Evolutionary conservation across 2,888 invertebrate genomes (phyloP), one percentile per base, ranked within the genome.

Genomic region (Drosophila anceps): DNA sequence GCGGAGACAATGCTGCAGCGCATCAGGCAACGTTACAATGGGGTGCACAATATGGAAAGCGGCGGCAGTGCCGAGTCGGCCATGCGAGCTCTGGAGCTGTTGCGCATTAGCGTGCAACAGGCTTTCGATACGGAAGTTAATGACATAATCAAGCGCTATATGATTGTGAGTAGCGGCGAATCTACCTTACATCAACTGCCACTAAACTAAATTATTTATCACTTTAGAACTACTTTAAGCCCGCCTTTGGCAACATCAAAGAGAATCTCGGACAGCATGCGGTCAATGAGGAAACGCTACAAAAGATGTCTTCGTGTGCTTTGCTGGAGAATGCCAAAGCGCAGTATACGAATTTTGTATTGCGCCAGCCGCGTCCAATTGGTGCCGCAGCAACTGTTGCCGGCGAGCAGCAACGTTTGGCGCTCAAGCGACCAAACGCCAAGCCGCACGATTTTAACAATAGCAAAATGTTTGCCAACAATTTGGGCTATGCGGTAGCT

Each of bases 81-180:
- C 7, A 91, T 93, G 91, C 81, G 92, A 76, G 95, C 95, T 0
- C 85, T 95, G 76, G 95, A 95, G 82, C 89, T 95, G 50, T 90
- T 95, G 33, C 92, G 95, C 43, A 94, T 95, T 79, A 95, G 94
- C 81, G 92, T 95, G 62, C 95, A 95, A 91, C 93, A 93, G 60
- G 92, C 93, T 53, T 94, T 95, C 54, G 95, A 95, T 89, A 94
- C 94, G 81, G 95, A 95, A 83, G 94, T 95, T 50, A 94, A 95
- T 84, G 91, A 92, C 33, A 93, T 95, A 55, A 93, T 95, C 60
- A 94, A 94, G 79, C 94, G 94, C 76, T 95, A 95, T 81, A 92
- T 95, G 73, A 94, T 95, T 86, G 95, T 95, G 91, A 80, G 75
- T 73, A 51, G 12, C 8, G n/a, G n/a, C n/a, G n/a, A n/a, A 12